These are phyloP conservation scores for Phalangium opilio DNA, from an alignment of 2,888 invertebrate species.

Conservation along the genomic window DNA sequence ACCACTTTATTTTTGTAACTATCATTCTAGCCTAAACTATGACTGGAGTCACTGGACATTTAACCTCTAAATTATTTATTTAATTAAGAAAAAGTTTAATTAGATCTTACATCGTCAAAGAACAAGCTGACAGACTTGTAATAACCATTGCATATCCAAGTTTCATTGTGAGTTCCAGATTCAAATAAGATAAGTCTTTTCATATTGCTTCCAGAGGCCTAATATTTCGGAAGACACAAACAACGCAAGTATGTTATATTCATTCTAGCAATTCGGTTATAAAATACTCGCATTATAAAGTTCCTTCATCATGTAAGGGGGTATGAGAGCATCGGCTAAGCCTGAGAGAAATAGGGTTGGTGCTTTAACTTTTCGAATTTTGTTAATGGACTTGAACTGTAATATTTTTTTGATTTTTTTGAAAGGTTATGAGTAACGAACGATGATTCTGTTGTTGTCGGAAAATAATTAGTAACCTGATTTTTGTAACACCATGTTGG, in stretches of 20 bases:
- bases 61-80: too few relatives aligned
- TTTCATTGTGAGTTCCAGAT: conserved; percentile 83
- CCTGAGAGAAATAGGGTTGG: conserved; percentile 81
- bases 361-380: conserved; percentile 52
- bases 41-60: too few relatives aligned
- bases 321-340: conserved; percentile 67
- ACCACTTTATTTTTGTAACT: too few relatives aligned
- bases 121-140: conserved; percentile 32
- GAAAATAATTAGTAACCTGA: conserved; percentile 64
- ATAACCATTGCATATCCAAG: conserved; percentile 77
- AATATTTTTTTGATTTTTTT: background rate
- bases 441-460: conserved; percentile 30
- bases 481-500: conserved; percentile 78
- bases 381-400: conserved; percentile 39
- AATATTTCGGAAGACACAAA: too few relatives aligned
- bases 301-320: conserved; percentile 74
- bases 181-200: conserved; percentile 63
- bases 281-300: conserved; percentile 42
- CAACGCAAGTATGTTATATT: too few relatives aligned
- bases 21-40: too few relatives aligned
- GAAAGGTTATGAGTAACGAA: background rate
- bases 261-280: too few relatives aligned
- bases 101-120: conserved; percentile 23
- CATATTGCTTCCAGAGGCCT: conserved; percentile 51
- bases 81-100: too few relatives aligned